A percentile compares a stretch with the other conserved stretches of the same genome.
These are phyloP conservation scores for Nibea coibor DNA, from an alignment of 2,113 vertebrate species.

Conservation along the genomic window DNA sequence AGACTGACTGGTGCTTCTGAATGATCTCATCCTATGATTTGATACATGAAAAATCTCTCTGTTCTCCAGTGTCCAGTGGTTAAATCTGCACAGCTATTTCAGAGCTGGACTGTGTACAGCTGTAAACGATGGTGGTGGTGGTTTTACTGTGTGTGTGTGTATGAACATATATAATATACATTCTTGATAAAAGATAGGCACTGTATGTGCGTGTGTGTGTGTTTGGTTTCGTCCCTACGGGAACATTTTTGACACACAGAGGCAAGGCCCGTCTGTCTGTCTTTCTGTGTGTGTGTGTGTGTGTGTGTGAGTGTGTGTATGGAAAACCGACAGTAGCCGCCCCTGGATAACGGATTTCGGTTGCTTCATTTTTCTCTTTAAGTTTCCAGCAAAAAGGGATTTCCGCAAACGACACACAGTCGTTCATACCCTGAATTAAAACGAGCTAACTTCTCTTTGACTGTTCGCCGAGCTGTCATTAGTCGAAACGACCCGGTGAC, in stretches of 20 bases:
- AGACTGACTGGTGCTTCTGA: conserved; percentile 67
- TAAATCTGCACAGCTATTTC: conserved; percentile 26
- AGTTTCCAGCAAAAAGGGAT: conserved; percentile 56
- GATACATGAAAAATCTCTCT: conserved; percentile 69
- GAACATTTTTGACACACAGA: conserved; percentile 20
- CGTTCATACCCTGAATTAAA: not conserved
- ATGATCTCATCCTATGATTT: conserved; percentile 80
- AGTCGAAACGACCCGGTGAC: not conserved
- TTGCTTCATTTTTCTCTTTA: conserved; percentile 51
- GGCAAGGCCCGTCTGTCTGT: conserved; percentile 38
- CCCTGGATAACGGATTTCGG: conserved; percentile 63
- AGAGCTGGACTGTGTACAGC: conserved; percentile 17
- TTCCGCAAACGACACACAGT: conserved; percentile 44
- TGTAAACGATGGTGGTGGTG: not conserved
- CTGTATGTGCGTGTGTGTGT: not conserved
- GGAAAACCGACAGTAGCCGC: conserved; percentile 61
- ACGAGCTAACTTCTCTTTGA: not conserved
- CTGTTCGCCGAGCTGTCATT: conserved; percentile 5
- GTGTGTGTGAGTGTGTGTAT: not conserved
- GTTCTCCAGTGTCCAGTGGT: conserved; percentile 48
- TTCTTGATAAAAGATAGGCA: not conserved
- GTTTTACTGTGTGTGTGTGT: not conserved
- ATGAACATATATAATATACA: too few species aligned
- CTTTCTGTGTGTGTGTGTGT: not conserved
- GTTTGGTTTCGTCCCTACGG: conserved; percentile 6